phyloP scores from a whole-genome alignment of 2,113 vertebrate genomes.

The Lagopus muta region DNA sequence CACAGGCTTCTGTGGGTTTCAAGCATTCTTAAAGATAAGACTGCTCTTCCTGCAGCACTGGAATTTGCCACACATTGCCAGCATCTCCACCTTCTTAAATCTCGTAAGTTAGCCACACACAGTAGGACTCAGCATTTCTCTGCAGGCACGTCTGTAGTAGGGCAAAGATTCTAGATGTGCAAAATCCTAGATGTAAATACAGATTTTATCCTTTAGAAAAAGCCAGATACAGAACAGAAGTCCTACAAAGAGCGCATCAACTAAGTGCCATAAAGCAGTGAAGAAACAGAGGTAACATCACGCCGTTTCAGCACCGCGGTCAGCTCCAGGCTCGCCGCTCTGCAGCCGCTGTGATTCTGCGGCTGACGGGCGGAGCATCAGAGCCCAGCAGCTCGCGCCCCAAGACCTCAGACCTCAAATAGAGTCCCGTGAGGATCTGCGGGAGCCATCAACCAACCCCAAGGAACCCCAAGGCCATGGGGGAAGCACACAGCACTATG shows the following conservation, averaged over 20 bases:
- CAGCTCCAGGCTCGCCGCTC: background rate
- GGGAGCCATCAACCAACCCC: background rate
- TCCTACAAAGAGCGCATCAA: background rate
- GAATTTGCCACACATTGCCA: background rate
- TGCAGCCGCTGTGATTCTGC: background rate
- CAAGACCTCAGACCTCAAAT: fast-evolving
- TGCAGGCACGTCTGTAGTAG: background rate
- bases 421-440: background rate
- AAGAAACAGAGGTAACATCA: background rate
- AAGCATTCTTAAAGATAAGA: background rate
- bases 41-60: background rate
- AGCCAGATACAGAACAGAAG: background rate
- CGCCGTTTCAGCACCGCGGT: background rate
- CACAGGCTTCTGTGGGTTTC: background rate
- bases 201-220: background rate
- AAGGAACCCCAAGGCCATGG: background rate
- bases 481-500: background rate
- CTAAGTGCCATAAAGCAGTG: background rate
- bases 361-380: fast-evolving
- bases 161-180: background rate
- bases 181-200: background rate
- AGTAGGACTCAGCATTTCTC: background rate
- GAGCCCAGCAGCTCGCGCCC: background rate
- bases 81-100: background rate
- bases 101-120: background rate